These are phyloP conservation scores for Drosophila subpulchrella DNA, from an alignment of 1,140 invertebrate genomes.

Conservation along the genomic window DNA sequence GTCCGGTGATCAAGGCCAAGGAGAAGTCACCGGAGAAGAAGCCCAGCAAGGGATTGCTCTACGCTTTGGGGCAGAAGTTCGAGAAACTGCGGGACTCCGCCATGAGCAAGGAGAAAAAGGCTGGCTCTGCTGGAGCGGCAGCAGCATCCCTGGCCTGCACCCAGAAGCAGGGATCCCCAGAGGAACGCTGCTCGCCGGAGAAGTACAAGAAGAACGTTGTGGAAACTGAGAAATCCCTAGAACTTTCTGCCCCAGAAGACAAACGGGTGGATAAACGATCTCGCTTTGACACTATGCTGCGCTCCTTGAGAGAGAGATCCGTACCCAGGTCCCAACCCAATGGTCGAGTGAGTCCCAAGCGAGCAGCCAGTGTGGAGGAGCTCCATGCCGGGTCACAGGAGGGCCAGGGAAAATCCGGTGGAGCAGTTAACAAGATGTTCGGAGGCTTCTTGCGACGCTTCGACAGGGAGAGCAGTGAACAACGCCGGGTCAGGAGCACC, in stretches of 20 bases:
- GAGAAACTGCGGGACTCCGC: conserved; percentile 86
- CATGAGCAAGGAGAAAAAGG: conserved; percentile 78
- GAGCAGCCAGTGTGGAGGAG: conserved; percentile 89
- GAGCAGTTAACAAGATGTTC: conserved; percentile 88
- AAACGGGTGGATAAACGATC: conserved; percentile 80
- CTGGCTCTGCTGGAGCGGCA: conserved; percentile 3
- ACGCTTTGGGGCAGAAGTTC: conserved; percentile 88
- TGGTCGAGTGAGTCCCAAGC: conserved; percentile 86
- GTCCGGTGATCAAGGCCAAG: conserved; percentile 61
- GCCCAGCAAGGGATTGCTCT: conserved; percentile 80
- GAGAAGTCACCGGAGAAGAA: conserved; percentile 80
- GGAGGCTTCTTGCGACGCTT: conserved; percentile 89
- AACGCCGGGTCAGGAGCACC: conserved; percentile 67
- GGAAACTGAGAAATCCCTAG: conserved; percentile 24
- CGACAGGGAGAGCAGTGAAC: conserved; percentile 85
- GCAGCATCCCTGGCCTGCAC: conserved; percentile 44
- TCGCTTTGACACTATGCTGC: conserved; percentile 85
- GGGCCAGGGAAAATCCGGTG: conserved; percentile 84
- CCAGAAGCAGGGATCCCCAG: conserved; percentile 58
- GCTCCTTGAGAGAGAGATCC: conserved; percentile 87
- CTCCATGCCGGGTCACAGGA: conserved; percentile 85
- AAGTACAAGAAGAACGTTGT: conserved; percentile 58
- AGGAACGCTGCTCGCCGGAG: conserved; percentile 50
- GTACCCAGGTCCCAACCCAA: conserved; percentile 85
- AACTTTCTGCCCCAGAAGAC: conserved; percentile 17